These are phyloP conservation scores for Idris sp. DNA, from an alignment of 1,140 invertebrate genomes.

Conservation along the genomic window DNA sequence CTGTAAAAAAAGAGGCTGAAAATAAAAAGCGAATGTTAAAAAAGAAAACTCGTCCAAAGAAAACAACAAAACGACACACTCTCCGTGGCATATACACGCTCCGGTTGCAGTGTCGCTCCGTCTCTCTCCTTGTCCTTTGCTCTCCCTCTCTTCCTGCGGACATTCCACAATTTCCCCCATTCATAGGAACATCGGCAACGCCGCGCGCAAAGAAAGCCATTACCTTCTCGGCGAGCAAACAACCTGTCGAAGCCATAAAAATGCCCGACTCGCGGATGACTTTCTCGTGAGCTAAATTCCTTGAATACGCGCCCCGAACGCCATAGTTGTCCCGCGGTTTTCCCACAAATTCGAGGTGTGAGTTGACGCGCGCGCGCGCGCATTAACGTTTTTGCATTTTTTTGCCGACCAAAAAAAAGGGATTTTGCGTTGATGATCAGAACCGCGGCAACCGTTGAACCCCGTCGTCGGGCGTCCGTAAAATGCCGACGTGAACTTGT, in stretches of 20 bases:
- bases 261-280: constrained; percentile 54
- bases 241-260: constrained; percentile 60
- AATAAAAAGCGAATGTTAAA: too few relatives aligned
- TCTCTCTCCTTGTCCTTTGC: constrained; percentile 19
- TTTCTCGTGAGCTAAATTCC: constrained; percentile 60
- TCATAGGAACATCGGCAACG: constrained; percentile 59
- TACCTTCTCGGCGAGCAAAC: constrained; percentile 46
- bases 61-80: too few relatives aligned
- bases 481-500: too few relatives aligned
- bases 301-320: constrained; percentile 22
- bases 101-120: constrained; percentile 8
- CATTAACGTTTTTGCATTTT: neutral
- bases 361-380: constrained; percentile 7
- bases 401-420: neutral
- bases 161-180: constrained; percentile 59
- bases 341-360: neutral
- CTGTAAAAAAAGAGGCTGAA: too few relatives aligned
- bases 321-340: too few relatives aligned
- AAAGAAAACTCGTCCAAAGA: too few relatives aligned
- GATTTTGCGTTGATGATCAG: constrained; percentile 24
- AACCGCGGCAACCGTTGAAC: constrained; percentile 17
- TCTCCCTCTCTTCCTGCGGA: constrained; percentile 49
- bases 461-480: constrained; percentile 38
- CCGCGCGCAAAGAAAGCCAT: constrained; percentile 58
- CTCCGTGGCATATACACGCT: neutral